These are phyloP conservation scores for Keiferia lycopersicella DNA, from an alignment of 2,888 invertebrate species.

Conservation along the genomic window DNA sequence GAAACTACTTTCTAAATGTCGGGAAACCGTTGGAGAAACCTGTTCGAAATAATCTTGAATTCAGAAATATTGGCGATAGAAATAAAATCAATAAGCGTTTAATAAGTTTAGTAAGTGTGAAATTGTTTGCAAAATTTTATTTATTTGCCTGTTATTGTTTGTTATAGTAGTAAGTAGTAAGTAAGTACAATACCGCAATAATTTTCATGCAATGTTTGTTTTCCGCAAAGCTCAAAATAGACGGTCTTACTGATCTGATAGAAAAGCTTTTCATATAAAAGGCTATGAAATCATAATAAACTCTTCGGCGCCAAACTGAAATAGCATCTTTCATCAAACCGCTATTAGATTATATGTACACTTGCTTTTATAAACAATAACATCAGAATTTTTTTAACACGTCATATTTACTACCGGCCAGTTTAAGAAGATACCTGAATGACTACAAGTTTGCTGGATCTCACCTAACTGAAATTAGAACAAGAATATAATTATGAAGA, in stretches of 20 bases:
- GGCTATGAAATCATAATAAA: conserved; percentile 24
- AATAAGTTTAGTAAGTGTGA: too few species aligned
- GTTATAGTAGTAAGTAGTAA: too few species aligned
- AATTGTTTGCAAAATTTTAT: too few species aligned
- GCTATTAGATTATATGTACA: conserved; percentile 61
- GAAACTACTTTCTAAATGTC: conserved; percentile 9
- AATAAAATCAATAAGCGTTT: too few species aligned
- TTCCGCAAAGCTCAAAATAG: background rate
- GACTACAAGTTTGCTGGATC: too few species aligned
- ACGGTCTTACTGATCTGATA: background rate
- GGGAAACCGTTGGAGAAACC: conserved; percentile 14
- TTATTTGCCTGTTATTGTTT: too few species aligned
- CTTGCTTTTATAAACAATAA: conserved; percentile 75
- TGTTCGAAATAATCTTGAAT: conserved; percentile 12
- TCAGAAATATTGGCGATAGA: background rate
- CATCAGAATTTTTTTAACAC: conserved; percentile 76
- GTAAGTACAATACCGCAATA: background rate
- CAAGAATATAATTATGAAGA: too few species aligned
- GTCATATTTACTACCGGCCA: conserved; percentile 45
- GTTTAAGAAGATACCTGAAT: background rate
- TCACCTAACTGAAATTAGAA: too few species aligned
- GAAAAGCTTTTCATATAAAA: background rate
- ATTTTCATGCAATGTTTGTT: background rate
- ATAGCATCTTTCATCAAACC: conserved; percentile 69
- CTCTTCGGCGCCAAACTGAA: conserved; percentile 44